phyloP scores from a whole-genome alignment of 2,113 vertebrate species.

The Myanophis thanlyinensis region DNA sequence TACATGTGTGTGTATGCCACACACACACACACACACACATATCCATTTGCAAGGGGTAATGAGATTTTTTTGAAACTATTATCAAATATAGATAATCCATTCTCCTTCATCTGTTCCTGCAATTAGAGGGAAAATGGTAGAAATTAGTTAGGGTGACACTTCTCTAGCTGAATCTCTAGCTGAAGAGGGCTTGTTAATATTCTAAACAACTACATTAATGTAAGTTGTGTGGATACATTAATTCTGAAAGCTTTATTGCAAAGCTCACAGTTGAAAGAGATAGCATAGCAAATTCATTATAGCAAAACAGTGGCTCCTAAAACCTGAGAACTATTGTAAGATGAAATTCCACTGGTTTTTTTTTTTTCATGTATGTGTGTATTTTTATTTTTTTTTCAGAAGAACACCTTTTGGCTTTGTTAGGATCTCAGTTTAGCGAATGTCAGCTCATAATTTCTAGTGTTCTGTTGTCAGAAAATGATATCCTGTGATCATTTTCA shows the following conservation, averaged over 20 bases:
- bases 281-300: slow-evolving; percentile 3
- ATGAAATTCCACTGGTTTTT: slow-evolving; percentile 22
- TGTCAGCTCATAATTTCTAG: slow-evolving; percentile 29
- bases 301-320: slow-evolving; percentile 19
- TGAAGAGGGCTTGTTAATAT: neutral
- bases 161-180: too few species aligned
- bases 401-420: slow-evolving; percentile 22
- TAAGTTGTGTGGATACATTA: neutral
- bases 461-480: slow-evolving; percentile 34
- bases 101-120: neutral
- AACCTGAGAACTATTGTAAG: slow-evolving; percentile 10
- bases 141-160: neutral
- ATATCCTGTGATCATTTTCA: slow-evolving; percentile 21
- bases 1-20: too few species aligned
- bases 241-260: neutral
- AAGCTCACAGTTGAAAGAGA: neutral
- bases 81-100: neutral
- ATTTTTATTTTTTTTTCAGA: neutral
- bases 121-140: neutral
- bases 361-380: neutral
- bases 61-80: neutral
- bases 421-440: slow-evolving; percentile 31
- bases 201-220: neutral
- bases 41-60: neutral
- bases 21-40: too few species aligned